These are phyloP conservation scores for Zelostemma sp. DNA, from an alignment of 1,140 invertebrate species.

Conservation along the genomic window DNA sequence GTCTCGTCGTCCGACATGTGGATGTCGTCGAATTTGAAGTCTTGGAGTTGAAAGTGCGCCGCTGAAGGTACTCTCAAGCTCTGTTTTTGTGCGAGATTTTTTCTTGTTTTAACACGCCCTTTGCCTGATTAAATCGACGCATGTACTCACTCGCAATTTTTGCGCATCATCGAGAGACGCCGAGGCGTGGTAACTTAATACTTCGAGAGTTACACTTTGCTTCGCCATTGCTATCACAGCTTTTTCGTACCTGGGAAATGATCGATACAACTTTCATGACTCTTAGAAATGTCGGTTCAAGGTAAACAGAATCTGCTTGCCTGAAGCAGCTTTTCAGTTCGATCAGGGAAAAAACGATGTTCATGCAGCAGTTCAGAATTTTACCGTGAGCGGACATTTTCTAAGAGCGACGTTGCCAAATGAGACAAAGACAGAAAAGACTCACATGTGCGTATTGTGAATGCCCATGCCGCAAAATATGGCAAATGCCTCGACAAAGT, in stretches of 20 bases:
- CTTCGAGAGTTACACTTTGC: constrained; percentile 94
- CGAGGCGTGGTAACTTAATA: constrained; percentile 95
- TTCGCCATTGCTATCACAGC: constrained; percentile 94
- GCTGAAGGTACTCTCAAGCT: constrained; percentile 83
- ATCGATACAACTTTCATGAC: too few species aligned
- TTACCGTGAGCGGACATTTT: too few species aligned
- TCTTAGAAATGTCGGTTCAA: too few species aligned
- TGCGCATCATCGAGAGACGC: constrained; percentile 90
- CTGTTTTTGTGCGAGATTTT: constrained; percentile 65
- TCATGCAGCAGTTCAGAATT: too few species aligned
- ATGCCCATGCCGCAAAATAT: constrained; percentile 99
- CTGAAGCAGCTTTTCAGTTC: too few species aligned
- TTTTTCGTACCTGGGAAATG: constrained; percentile 83
- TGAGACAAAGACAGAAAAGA: constrained; percentile 23
- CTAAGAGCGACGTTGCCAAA: too few species aligned
- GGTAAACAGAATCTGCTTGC: too few species aligned
- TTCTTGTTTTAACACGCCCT: too few species aligned
- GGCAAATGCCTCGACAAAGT: constrained; percentile 95
- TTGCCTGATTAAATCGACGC: constrained; percentile 27
- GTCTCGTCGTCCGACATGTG: constrained; percentile 88
- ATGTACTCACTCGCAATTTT: constrained; percentile 80
- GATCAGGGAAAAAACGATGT: too few species aligned
- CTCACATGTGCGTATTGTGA: constrained; percentile 93
- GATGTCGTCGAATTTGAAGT: constrained; percentile 90
- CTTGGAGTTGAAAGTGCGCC: constrained; percentile 84